Percentiles rank a stretch among this genome's conserved stretches.
These are phyloP conservation scores for Grus americana DNA, from an alignment of 2,113 vertebrate species.

Conservation along the genomic window DNA sequence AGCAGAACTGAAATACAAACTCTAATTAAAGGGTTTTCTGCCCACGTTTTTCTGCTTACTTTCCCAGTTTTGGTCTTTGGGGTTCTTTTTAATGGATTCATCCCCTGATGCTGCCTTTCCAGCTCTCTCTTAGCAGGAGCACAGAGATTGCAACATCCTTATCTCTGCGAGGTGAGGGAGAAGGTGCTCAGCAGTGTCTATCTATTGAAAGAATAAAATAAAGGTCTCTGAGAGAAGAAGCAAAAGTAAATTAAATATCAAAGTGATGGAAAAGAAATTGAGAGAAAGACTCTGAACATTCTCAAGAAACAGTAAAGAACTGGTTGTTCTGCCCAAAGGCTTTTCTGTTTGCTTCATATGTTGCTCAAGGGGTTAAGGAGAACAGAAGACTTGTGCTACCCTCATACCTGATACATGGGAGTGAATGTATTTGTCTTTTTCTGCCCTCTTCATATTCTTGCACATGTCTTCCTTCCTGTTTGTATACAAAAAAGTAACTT, in stretches of 20 bases:
- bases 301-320: neutral
- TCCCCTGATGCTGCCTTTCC: neutral
- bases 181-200: neutral
- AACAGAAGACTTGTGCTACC: neutral
- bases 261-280: neutral
- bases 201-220: neutral
- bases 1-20: neutral
- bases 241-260: slow-evolving; percentile 8
- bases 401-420: neutral
- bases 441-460: neutral
- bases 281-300: neutral
- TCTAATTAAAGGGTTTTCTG: neutral
- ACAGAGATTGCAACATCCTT: neutral
- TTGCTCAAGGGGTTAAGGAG: neutral
- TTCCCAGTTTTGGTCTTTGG: neutral
- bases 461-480: neutral
- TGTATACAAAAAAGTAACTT: neutral
- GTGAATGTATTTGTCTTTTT: neutral
- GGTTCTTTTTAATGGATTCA: neutral
- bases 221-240: neutral
- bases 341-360: neutral
- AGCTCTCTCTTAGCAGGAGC: neutral
- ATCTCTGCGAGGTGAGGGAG: neutral
- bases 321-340: neutral
- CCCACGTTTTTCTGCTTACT: neutral